A percentile compares a stretch with the other conserved stretches of the same genome.
These are phyloP conservation scores for Drosophila phalerata DNA, from an alignment of 2,888 invertebrate genomes.

Conservation along the genomic window DNA sequence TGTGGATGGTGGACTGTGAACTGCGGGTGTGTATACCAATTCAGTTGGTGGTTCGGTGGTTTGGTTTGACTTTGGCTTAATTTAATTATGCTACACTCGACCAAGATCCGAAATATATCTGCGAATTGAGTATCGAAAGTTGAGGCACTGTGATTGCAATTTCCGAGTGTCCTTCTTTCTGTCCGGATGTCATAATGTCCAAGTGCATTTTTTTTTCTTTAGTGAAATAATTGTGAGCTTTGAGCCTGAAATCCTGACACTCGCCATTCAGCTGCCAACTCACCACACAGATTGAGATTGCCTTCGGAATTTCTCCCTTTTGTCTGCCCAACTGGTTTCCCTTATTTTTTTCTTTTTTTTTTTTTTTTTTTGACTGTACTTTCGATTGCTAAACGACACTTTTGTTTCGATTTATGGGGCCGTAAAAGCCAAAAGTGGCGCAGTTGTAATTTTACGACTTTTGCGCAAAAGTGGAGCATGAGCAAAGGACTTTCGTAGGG, in stretches of 20 bases:
- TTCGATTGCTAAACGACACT: conserved; percentile 73
- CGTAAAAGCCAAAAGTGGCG: conserved; percentile 73
- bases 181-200: conserved; percentile 39
- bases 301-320: conserved; percentile 3
- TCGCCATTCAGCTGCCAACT: conserved; percentile 24
- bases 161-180: conserved; percentile 17
- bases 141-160: conserved; percentile 41
- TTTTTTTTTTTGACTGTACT: conserved; percentile 12
- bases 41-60: conserved; percentile 39
- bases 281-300: conserved; percentile 37
- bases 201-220: conserved; percentile 37
- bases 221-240: conserved; percentile 46
- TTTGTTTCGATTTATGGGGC: conserved; percentile 76
- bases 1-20: background rate
- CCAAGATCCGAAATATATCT: conserved; percentile 38
- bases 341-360: conserved; percentile 10
- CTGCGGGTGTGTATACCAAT: conserved; percentile 47
- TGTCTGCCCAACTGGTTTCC: conserved; percentile 7
- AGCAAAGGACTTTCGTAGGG: conserved; percentile 7
- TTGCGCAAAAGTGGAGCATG: conserved; percentile 40
- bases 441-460: conserved; percentile 71
- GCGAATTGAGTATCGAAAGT: conserved; percentile 11
- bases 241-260: conserved; percentile 38
- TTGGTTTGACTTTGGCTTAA: conserved; percentile 61
- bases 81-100: conserved; percentile 57